Evolutionary conservation across 2,888 invertebrate species (phyloP).

Genomic region (Chaetoderma sp.): DNA sequence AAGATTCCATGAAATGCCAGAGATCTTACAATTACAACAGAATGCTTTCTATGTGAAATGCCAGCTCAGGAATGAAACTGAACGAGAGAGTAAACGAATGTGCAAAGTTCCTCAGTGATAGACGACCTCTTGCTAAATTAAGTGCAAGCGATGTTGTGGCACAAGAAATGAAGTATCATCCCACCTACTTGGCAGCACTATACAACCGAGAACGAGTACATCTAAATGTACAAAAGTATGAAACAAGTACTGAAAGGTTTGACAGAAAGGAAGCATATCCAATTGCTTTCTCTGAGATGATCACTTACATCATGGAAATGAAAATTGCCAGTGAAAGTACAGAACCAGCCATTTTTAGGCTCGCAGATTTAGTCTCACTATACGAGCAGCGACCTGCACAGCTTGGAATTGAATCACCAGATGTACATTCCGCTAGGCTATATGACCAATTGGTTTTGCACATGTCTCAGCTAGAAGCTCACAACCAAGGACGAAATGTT

Average conservation of each 20-base stretch:
- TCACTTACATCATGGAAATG: not conserved
- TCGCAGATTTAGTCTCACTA: slow-evolving; percentile 1
- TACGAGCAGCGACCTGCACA: not conserved
- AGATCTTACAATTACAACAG: too few species aligned
- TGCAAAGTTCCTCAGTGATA: not conserved
- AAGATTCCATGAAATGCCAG: too few species aligned
- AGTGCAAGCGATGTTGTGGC: not conserved
- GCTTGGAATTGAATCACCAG: not conserved
- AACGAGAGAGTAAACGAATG: not conserved
- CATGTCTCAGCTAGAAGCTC: slow-evolving; percentile 9
- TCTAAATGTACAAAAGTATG: not conserved
- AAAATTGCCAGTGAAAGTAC: not conserved
- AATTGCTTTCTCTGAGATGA: not conserved
- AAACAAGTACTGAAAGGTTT: not conserved
- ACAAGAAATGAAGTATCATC: not conserved
- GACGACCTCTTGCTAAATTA: not conserved
- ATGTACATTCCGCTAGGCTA: not conserved
- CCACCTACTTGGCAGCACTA: not conserved
- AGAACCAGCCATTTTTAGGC: slow-evolving; percentile 14
- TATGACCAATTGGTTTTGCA: slow-evolving; percentile 5
- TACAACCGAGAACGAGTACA: not conserved
- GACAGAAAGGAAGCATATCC: not conserved
- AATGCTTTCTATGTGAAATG: too few species aligned
- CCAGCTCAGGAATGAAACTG: too few species aligned
- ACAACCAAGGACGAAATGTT: slow-evolving; percentile 10